phyloP scores from a whole-genome alignment of 2,888 invertebrate species.

The Tetramorium bicarinatum region DNA sequence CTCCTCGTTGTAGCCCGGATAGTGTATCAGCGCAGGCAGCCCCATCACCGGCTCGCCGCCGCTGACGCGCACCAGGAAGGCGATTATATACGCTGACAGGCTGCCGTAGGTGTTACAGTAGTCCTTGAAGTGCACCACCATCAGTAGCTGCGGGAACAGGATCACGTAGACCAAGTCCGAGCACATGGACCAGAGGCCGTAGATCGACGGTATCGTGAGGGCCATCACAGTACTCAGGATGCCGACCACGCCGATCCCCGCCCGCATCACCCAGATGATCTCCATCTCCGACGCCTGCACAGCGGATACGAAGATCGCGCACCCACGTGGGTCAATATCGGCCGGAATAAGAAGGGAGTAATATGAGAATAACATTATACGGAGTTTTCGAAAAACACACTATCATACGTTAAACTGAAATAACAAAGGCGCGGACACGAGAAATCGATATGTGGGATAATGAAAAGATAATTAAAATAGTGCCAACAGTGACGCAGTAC shows the following conservation, averaged over 20 bases:
- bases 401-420: background rate
- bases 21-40: constrained; percentile 94
- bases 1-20: constrained; percentile 93
- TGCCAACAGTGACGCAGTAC: background rate
- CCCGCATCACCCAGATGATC: constrained; percentile 98
- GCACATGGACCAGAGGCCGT: constrained; percentile 99
- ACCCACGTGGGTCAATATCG: constrained; percentile 42
- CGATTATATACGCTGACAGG: constrained; percentile 94
- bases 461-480: background rate
- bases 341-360: background rate
- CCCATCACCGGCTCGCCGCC: constrained; percentile 96
- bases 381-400: background rate
- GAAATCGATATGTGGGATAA: background rate
- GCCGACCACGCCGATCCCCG: constrained; percentile 96
- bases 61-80: constrained; percentile 93
- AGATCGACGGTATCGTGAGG: constrained; percentile 98
- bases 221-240: constrained; percentile 98
- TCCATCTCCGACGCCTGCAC: constrained; percentile 97
- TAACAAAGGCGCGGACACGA: background rate
- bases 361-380: background rate
- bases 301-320: constrained; percentile 37
- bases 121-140: constrained; percentile 98
- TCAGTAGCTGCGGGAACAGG: constrained; percentile 98
- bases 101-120: constrained; percentile 99
- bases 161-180: constrained; percentile 99